Conservation (phyloP, 2,888 invertebrate species). For the Nezara viridula region DNA sequence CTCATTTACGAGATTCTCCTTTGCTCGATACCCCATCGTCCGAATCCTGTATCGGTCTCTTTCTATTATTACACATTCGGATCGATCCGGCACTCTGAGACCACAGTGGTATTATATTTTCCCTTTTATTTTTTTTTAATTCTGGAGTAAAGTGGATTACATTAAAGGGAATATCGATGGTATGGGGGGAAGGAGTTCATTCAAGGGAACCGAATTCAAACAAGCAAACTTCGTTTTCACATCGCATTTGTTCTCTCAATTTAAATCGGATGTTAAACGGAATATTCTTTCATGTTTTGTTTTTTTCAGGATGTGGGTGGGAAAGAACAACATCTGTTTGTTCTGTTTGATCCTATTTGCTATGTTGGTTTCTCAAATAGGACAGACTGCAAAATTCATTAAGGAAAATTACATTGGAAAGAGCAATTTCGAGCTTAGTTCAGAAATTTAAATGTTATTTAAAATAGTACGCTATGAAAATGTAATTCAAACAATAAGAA, state of each 20-base stretch:
- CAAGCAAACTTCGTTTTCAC: background rate
- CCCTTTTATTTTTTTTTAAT: background rate
- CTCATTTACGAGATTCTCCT: conserved; percentile 12
- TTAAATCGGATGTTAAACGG: background rate
- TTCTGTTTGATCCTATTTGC: too few species aligned
- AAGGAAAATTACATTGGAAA: too few species aligned
- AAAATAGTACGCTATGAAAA: too few species aligned
- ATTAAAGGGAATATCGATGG: background rate
- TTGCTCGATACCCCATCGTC: background rate
- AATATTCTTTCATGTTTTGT: background rate
- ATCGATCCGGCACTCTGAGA: background rate
- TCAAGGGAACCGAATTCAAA: background rate
- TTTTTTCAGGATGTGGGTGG: too few species aligned
- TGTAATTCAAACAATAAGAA: too few species aligned
- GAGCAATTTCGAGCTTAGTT: too few species aligned
- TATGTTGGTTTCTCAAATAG: too few species aligned
- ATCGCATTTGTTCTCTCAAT: background rate
- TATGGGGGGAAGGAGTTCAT: too few species aligned
- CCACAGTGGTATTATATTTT: background rate
- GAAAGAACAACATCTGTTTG: too few species aligned
- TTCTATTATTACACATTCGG: background rate
- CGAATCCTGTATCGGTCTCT: background rate
- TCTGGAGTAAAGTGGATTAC: background rate
- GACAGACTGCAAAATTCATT: too few species aligned
- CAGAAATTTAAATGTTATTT: too few species aligned